phyloP scores from a whole-genome alignment of 2,113 vertebrate species.

The Megaptera novaeangliae region DNA sequence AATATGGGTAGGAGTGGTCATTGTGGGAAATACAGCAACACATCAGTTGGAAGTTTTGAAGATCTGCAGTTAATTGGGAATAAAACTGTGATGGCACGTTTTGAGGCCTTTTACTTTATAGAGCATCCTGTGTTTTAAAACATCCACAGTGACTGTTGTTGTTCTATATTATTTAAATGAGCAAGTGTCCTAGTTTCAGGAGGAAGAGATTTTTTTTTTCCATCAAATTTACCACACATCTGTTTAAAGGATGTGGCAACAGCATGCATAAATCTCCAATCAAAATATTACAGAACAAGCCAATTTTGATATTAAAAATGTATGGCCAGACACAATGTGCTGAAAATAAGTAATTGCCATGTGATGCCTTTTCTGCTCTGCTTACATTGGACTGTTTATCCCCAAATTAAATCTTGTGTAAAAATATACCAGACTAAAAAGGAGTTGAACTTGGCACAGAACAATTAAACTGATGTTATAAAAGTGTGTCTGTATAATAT shows the following conservation, averaged over 20 bases:
- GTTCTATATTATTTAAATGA: slow-evolving; percentile 71
- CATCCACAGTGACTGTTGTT: slow-evolving; percentile 55
- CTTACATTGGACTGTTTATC: slow-evolving; percentile 35
- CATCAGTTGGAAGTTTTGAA: neutral
- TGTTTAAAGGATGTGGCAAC: slow-evolving; percentile 62
- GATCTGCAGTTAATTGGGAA: neutral
- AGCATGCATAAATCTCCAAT: slow-evolving; percentile 50
- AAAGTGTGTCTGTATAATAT: slow-evolving; percentile 54
- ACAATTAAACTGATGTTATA: slow-evolving; percentile 60
- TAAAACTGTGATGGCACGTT: neutral
- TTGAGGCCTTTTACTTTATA: slow-evolving; percentile 31
- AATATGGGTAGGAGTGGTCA: neutral
- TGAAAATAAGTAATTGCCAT: slow-evolving; percentile 49
- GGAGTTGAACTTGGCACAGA: slow-evolving; percentile 23
- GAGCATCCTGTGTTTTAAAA: slow-evolving; percentile 34
- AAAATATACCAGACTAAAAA: slow-evolving; percentile 3
- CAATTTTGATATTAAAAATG: slow-evolving; percentile 73
- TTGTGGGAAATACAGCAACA: neutral
- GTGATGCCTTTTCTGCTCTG: slow-evolving; percentile 30
- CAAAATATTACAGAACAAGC: slow-evolving; percentile 62
- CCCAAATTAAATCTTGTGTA: slow-evolving; percentile 53
- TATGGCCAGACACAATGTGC: slow-evolving; percentile 44
- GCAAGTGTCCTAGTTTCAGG: slow-evolving; percentile 60
- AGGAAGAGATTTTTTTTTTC: slow-evolving; percentile 39
- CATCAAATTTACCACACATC: slow-evolving; percentile 64